A percentile compares a stretch with the other conserved stretches of the same genome.
phyloP scores from a whole-genome alignment of 2,113 vertebrate genomes.

The Ophthalmolycus amberensis region DNA sequence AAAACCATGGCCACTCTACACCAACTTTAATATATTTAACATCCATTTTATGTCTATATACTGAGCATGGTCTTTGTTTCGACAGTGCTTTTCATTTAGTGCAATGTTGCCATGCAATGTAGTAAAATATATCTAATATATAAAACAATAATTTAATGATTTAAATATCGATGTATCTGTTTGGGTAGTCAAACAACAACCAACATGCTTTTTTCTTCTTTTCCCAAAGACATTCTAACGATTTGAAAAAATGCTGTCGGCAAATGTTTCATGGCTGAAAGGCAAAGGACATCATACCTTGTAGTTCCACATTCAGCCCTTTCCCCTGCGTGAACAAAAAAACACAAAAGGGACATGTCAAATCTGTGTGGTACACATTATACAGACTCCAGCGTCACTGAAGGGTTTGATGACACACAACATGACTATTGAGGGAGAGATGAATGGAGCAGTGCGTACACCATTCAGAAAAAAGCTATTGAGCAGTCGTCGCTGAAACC shows the following conservation, averaged over 20 bases:
- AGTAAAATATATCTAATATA: background rate
- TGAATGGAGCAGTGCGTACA: conserved; percentile 69
- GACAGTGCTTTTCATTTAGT: background rate
- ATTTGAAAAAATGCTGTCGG: background rate
- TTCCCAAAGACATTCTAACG: background rate
- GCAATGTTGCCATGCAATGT: background rate
- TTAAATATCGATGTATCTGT: background rate
- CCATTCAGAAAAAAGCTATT: conserved; percentile 72
- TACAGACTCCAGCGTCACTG: conserved; percentile 48
- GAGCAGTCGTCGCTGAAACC: conserved; percentile 67
- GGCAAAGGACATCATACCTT: conserved; percentile 86
- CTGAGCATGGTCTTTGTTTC: background rate
- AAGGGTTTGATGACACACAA: conserved; percentile 61
- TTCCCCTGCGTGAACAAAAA: conserved; percentile 85
- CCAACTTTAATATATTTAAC: background rate
- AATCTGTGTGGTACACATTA: conserved; percentile 52
- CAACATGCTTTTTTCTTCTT: background rate
- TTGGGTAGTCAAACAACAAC: background rate
- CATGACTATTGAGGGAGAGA: conserved; percentile 62
- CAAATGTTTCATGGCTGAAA: conserved; percentile 22
- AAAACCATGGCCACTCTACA: background rate
- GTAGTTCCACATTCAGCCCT: conserved; percentile 96
- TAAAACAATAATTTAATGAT: background rate
- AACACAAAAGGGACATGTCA: conserved; percentile 61
- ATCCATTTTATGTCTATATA: background rate